phyloP scores from a whole-genome alignment of 1,140 invertebrate genomes.

The Aphaenogaster floridana region DNA sequence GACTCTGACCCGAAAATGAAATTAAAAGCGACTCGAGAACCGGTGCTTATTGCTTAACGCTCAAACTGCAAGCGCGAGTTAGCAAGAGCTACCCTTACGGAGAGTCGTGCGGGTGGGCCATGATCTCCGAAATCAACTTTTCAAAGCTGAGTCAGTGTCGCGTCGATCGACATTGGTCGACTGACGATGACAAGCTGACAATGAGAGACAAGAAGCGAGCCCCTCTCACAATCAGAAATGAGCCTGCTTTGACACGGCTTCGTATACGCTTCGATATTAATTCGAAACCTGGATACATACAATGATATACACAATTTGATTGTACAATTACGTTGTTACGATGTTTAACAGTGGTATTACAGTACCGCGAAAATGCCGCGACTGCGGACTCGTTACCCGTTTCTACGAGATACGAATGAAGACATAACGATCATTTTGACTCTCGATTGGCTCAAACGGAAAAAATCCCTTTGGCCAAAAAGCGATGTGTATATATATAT shows the following conservation, averaged over 20 bases:
- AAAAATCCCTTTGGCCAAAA: background rate
- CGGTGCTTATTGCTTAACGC: background rate
- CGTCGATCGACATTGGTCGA: background rate
- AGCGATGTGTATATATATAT: too few relatives aligned
- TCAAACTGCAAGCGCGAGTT: background rate
- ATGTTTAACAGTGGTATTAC: background rate
- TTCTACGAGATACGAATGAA: background rate
- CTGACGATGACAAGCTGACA: too few relatives aligned
- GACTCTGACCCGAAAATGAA: background rate
- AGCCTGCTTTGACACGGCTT: background rate
- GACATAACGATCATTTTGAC: background rate
- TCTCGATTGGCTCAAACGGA: background rate
- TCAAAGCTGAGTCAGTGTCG: too few relatives aligned
- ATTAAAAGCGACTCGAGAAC: background rate
- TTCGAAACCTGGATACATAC: background rate
- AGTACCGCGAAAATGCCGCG: background rate
- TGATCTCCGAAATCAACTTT: background rate
- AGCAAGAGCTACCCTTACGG: background rate
- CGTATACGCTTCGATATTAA: background rate
- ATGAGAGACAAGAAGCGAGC: too few relatives aligned
- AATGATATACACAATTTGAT: too few relatives aligned
- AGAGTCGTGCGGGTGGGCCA: background rate
- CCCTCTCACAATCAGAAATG: too few relatives aligned
- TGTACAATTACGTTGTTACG: background rate
- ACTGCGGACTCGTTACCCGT: background rate